Evolutionary conservation across 2,797 vertebrate genomes (phyloP), one percentile per base, ranked within the genome.

Genomic region (Bothrops alternatus): DNA sequence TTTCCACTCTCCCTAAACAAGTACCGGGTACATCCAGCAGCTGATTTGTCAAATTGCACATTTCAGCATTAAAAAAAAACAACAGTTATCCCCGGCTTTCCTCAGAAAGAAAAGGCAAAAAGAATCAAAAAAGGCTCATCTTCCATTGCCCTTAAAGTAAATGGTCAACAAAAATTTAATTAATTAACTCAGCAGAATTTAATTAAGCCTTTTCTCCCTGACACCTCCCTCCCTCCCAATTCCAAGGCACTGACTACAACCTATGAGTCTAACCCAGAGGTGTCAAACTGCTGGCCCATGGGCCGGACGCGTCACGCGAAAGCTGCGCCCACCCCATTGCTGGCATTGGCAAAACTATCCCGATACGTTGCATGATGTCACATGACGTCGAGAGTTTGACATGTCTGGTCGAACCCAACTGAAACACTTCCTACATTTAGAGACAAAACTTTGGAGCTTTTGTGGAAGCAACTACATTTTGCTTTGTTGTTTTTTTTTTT

Each of bases 391-490:
- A 10, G 26, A 63, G 61, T 63, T 63, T 28, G 61, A 63, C 61
- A 63, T 1, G 3, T 26, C 60, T 3, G 56, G 20, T 94, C 93
- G 94, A 53, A 37, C 91, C 89, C 88, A 4, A 25, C 53, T 88
- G 73, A 96, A 96, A 92, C 91, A 92, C 16, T 93, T 93, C 92
- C 93, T 12, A 0, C 57, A 88, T 0, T 1, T 20, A 14, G 93
- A 92, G 0, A 5, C 55, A 91, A 96, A 96, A 95, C 96, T 96
- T 93, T 73, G 61, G 90, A 93, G 23, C 93, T 96, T 95, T 95
- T n/a, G 89, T 90, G 50, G 26, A 58, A 95, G 95, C 91, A 96
- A 95, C 93, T 26, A 91, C 94, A 95, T 97, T 95, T 96, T 93
- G 90, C 91, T 96, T 95, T 93, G 90, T 53, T 50, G 6, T 69